Conservation (phyloP, 1,140 invertebrate genomes). For the Rhopalosiphum maidis region DNA sequence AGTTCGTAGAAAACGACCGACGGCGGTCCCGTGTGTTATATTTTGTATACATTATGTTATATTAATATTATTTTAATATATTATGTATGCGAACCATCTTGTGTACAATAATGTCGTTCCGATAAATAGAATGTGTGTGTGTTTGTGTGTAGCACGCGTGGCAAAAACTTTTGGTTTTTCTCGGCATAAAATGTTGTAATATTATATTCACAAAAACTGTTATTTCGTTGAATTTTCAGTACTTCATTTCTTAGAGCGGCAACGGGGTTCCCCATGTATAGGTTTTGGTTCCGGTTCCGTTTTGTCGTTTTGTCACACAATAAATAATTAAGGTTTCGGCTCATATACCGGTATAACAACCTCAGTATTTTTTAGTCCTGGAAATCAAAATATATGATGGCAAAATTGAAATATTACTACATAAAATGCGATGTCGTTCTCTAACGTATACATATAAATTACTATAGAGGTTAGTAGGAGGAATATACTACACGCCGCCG, state of each 20-base stretch:
- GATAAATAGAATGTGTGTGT: neutral
- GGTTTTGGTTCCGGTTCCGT: neutral
- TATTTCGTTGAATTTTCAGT: neutral
- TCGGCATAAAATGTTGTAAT: neutral
- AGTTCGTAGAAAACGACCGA: conserved; percentile 29
- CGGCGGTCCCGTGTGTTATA: neutral
- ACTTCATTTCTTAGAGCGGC: neutral
- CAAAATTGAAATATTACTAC: neutral
- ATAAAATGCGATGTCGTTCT: neutral
- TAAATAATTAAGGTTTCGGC: no score
- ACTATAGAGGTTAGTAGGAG: no score
- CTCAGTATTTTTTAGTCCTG: neutral
- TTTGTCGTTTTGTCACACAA: no score
- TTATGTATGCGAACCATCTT: neutral
- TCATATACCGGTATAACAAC: neutral
- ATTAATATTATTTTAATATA: neutral
- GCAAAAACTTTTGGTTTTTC: neutral
- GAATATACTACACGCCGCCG: no score
- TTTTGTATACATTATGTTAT: neutral
- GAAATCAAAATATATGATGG: neutral
- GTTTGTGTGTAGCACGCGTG: neutral
- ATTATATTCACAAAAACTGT: neutral
- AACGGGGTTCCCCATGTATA: neutral
- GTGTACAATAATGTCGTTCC: neutral
- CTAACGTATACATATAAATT: neutral